Percentiles rank a stretch among this genome's conserved stretches.
Evolutionary conservation across 2,888 invertebrate genomes (phyloP).

Genomic region (Cerceris rybyensis): DNA sequence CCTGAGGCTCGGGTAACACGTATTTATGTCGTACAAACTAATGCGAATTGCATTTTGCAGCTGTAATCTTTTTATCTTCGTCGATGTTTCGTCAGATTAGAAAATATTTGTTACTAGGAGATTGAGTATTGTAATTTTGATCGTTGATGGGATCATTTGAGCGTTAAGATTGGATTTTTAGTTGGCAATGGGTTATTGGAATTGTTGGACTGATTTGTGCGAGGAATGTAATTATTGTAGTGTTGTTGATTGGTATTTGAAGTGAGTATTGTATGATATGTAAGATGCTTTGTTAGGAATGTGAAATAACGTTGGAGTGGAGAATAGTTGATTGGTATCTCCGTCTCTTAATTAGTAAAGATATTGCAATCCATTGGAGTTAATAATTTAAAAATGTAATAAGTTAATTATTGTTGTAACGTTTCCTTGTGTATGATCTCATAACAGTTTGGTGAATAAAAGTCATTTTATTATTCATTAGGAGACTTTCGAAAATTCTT

Average conservation of each 20-base stretch:
- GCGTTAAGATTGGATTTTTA: no score
- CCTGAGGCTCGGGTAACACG: constrained; percentile 24
- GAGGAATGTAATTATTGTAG: background rate
- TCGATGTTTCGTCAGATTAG: background rate
- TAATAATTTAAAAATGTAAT: background rate
- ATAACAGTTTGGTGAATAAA: background rate
- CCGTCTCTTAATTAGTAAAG: background rate
- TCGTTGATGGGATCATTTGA: no score
- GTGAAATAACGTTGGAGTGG: no score
- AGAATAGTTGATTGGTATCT: background rate
- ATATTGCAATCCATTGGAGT: background rate
- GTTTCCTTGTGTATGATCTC: background rate
- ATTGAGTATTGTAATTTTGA: no score
- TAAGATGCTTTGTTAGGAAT: no score
- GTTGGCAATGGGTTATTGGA: background rate
- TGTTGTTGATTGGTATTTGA: background rate
- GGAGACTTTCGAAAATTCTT: background rate
- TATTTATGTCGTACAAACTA: constrained; percentile 12
- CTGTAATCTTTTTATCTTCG: background rate
- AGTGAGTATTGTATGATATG: background rate
- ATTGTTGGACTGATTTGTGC: background rate
- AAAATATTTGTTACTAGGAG: background rate
- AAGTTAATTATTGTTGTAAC: background rate
- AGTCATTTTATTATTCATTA: background rate
- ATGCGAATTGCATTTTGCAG: background rate